Evolutionary conservation across 2,797 vertebrate species (phyloP).

Genomic region (Cuniculus paca): DNA sequence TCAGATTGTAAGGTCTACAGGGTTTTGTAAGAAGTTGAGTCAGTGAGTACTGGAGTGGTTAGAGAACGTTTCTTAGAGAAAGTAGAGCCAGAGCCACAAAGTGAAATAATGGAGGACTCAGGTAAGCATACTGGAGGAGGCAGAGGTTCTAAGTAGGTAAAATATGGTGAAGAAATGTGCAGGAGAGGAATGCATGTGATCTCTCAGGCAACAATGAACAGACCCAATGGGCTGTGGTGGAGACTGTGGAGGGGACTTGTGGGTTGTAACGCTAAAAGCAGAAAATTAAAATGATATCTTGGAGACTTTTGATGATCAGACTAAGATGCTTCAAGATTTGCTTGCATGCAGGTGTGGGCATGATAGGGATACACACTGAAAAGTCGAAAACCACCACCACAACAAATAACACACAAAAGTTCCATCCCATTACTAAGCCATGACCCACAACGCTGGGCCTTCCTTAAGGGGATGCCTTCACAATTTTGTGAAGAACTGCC

Average conservation of each 20-base stretch:
- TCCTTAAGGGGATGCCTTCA: not conserved
- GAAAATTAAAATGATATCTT: not conserved
- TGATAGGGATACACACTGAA: not conserved
- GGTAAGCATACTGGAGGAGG: not conserved
- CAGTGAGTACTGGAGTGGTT: not conserved
- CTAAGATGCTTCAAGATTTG: not conserved
- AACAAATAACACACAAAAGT: not conserved
- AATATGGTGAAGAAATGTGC: not conserved
- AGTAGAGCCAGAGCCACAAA: not conserved
- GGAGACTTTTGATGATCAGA: not conserved
- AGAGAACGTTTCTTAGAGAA: constrained; percentile 1
- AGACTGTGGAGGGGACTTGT: not conserved
- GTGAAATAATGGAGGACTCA: not conserved
- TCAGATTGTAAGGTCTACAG: not conserved
- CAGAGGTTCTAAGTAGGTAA: not conserved
- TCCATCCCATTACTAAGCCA: not conserved
- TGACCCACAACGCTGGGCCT: not conserved
- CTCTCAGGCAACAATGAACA: not conserved
- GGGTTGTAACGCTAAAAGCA: not conserved
- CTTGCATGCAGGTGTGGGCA: not conserved
- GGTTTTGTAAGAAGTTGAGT: not conserved
- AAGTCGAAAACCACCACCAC: not conserved
- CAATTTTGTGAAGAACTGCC: not conserved
- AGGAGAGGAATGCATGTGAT: not conserved
- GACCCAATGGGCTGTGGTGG: not conserved